A percentile compares a stretch with the other conserved stretches of the same genome.
phyloP scores from a whole-genome alignment of 2,797 vertebrate genomes.

The Phrynocephalus guinanensis region DNA sequence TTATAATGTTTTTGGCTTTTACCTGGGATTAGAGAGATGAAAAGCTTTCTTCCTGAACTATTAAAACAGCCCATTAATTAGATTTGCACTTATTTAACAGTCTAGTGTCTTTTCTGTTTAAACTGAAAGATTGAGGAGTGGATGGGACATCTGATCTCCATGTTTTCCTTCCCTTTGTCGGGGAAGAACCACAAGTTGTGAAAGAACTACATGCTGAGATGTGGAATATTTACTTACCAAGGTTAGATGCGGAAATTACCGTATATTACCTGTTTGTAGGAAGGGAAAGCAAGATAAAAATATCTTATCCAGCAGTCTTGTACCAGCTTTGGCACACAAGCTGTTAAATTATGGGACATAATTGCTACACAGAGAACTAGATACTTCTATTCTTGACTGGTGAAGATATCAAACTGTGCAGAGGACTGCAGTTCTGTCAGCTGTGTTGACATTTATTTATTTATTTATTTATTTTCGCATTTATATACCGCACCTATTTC shows the following conservation, averaged over 20 bases:
- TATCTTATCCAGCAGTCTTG: no score
- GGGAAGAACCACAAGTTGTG: no score
- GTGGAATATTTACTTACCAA: neutral
- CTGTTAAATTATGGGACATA: neutral
- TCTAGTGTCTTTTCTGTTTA: neutral
- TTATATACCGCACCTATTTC: no score
- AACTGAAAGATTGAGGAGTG: neutral
- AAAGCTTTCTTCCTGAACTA: neutral
- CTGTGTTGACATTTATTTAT: slow-evolving; percentile 20
- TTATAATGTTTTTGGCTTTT: neutral
- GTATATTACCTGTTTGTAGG: neutral
- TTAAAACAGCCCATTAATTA: neutral
- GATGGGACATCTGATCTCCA: neutral
- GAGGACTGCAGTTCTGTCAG: neutral
- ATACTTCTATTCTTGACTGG: neutral
- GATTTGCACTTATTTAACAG: neutral
- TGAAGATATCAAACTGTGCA: neutral
- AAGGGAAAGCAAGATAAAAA: neutral
- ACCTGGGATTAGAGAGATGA: neutral
- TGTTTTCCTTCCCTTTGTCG: neutral
- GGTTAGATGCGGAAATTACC: no score
- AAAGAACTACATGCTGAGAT: neutral
- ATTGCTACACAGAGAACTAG: neutral
- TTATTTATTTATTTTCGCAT: no score
- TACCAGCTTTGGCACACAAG: accelerated